Evolutionary conservation across 2,888 invertebrate species (phyloP).

Genomic region (Ormyrus rosae): DNA sequence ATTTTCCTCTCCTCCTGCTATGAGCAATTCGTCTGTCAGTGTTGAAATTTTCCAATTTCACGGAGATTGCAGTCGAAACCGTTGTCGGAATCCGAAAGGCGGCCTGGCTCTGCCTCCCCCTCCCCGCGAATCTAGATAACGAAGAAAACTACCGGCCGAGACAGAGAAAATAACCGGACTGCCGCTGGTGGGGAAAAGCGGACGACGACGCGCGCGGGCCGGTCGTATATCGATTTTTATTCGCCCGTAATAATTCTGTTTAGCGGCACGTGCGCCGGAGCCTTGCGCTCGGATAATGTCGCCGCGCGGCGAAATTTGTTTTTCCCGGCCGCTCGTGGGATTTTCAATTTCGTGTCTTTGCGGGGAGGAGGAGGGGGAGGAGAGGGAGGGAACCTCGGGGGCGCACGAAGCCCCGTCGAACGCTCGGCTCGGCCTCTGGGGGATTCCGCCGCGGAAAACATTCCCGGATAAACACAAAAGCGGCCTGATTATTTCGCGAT

Average conservation of each 20-base stretch:
- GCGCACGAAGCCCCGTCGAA: constrained; percentile 27
- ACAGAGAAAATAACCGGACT: constrained; percentile 21
- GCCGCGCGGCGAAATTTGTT: constrained; percentile 33
- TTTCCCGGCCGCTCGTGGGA: constrained; percentile 47
- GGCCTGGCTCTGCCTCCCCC: background rate
- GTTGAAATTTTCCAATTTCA: constrained; percentile 57
- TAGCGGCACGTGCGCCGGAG: background rate
- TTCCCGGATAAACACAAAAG: constrained; percentile 25
- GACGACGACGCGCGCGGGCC: constrained; percentile 15
- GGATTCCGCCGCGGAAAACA: constrained; percentile 20
- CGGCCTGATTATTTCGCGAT: constrained; percentile 44
- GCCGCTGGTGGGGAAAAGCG: background rate
- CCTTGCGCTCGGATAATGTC: background rate
- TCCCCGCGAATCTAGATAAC: constrained; percentile 45
- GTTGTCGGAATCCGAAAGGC: constrained; percentile 42
- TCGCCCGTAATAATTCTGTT: constrained; percentile 12
- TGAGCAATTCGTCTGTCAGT: constrained; percentile 52
- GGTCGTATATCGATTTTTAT: constrained; percentile 29
- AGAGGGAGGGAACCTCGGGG: constrained; percentile 11
- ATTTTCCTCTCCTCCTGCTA: constrained; percentile 12
- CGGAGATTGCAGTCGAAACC: constrained; percentile 51
- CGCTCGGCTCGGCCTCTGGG: constrained; percentile 11
- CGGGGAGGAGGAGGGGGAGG: background rate
- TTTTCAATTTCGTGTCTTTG: constrained; percentile 54
- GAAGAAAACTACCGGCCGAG: constrained; percentile 36